Evolutionary conservation across 1,140 invertebrate species (phyloP), one percentile per base, ranked within the genome.

Genomic region (Ceratina australensis): DNA sequence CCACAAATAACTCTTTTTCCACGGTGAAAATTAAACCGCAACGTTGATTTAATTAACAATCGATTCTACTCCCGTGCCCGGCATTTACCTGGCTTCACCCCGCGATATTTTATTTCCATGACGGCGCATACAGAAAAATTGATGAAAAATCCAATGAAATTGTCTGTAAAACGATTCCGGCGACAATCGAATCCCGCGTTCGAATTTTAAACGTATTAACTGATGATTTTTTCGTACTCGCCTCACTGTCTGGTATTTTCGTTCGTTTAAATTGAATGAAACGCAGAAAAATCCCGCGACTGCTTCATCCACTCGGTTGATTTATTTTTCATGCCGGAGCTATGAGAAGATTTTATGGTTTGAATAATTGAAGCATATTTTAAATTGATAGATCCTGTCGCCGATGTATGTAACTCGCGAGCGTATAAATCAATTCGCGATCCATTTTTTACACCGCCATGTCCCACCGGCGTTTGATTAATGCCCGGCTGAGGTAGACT

Each of bases 11-110:
- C 42, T 20, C 47, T 7, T 16, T 18, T 2, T 3, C 16, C 16
- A 12, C 16, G 3, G 47, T n/a, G n/a, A 18, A 52, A 72, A 72
- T 64, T 63, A 72, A 28, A 50, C 4, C 49, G 10, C 20, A 28
- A 50, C 16, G 24, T 65, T 26, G 24, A 33, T 73, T 73, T 73
- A 54, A 73, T 73, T 52, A 73, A 54, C 28, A 28, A 13, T 73
- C 47, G 16, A 65, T 61, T 64, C 16, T 24, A 26, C 10, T 16
- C 33, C 33, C 33, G 33, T 42, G 50, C 18, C 4, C 20, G 16
- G 54, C 49, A 50, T 66, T 50, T 26, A 50, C 16, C 15, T 12
- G 33, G 33, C 33, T 42, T 15, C 42, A 22, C 24, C 24, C 24
- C n/a, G 16, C 42, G 42, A 65, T 65, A 65, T 42, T 65, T 49